Evolutionary conservation across 2,888 invertebrate genomes (phyloP), one percentile per base, ranked within the genome.

Genomic region (Belgica antarctica): DNA sequence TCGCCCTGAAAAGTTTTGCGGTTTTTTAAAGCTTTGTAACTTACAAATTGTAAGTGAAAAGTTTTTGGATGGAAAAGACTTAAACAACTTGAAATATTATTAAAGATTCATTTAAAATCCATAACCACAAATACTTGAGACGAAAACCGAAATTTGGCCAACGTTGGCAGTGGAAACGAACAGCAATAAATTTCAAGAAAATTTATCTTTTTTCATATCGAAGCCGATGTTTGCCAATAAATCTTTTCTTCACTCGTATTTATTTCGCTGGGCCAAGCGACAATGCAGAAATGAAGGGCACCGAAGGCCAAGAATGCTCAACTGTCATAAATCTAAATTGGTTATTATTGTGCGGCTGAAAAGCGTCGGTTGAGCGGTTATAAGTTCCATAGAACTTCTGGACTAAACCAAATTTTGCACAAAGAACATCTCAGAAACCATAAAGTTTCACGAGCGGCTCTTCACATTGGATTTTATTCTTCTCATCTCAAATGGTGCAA

Each of bases 301-400:
- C 22, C 17, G 36, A 25, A 41, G 63, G 24, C 41, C 41, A 63
- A 63, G 15, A 36, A 63, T n/a, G 36, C 31, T 63, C 17, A 63
- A 41, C 36, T 10, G 41, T 63, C 63, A 31, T 63, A 63, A 63
- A 63, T 63, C 63, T 63, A 36, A 63, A 63, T 63, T 28, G 61
- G 24, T 61, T 31, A 63, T 63, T 63, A 31, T 41, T 41, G 15
- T 41, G 12, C 10, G 4, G n/a, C 41, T 41, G 41, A 41, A n/a
- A 41, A 41, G n/a, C n/a, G n/a, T n/a, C n/a, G n/a, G n/a, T n/a
- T n/a, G n/a, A n/a, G n/a, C n/a, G n/a, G n/a, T n/a, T n/a, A n/a
- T n/a, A n/a, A n/a, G n/a, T n/a, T n/a, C n/a, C n/a, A n/a, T n/a
- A n/a, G n/a, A n/a, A n/a, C n/a, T n/a, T n/a, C n/a, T n/a, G n/a